Evolutionary conservation across 2,888 invertebrate genomes (phyloP), one percentile per base, ranked within the genome.

Genomic region (Antheraea assamensis): DNA sequence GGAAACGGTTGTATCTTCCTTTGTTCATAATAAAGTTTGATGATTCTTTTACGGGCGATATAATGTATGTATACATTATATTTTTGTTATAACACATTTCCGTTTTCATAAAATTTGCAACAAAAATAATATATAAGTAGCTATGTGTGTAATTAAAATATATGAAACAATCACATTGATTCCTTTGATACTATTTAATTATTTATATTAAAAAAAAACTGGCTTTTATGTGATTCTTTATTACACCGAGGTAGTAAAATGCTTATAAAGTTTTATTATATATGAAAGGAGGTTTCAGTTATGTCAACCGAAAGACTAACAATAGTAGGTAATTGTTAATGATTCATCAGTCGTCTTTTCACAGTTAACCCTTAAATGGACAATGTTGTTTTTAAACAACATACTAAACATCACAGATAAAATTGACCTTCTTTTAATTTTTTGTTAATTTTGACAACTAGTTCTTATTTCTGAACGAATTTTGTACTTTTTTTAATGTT

Each of bases 1-100:
- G 82, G 81, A 82, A 87, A 85, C 81, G 35, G 79, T 83, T 64
- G 30, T 83, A 79, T 76, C 83, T 83, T 82, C 75, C 76, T 80
- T 82, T 71, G 49, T n/a, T 73, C 47, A 70, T 75, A 70, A 68
- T 68, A 31, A 68, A n/a, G 8, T 31, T 68, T 31, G 35, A 68
- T 35, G 35, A n/a, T 68, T 35, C 35, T 66, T 68, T 68, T 68
- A 3, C 35, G n/a, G 2, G 21, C 24, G 1, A 35, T 35, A 68
- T 4, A 35, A n/a, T n/a, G n/a, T 21, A 35, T 31, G 19, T 66
- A 31, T 27, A 66, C 2, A n/a, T n/a, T n/a, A n/a, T n/a, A n/a
- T n/a, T n/a, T 66, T 31, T 66, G 15, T 66, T 66, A 66, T 31
- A 13, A 35, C 35, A 31, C 35, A 10, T 35, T n/a, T 21, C 68